Base-by-base conservation (phyloP, 2,888 invertebrate species). In the Leptopilina myrica region DNA sequence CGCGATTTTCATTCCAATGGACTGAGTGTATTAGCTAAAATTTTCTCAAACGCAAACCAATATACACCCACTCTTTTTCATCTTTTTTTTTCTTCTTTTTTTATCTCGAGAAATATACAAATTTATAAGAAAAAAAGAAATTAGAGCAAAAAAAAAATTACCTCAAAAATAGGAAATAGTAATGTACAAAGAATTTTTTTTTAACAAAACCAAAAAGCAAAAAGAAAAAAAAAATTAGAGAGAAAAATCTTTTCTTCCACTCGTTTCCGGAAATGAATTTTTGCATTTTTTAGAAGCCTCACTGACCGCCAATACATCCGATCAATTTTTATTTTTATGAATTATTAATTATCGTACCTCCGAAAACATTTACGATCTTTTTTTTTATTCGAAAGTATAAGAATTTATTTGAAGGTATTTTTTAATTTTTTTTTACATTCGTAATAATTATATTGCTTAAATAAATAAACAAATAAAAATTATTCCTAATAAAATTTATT, bases 1-100 rank as follows among this genome's bases (percentile, higher is more conserved):
- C 33, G 11, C 53, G 62, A 56, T 56, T 73, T 73, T 53, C 73
- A 73, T 73, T 73, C 53, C 53, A 7, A 49, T 56, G 53, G 5
- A 33, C 56, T 73, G 73, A 73, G 73, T 73, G 49, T 73, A 73
- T 73, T 73, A 33, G 53, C 56, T 53, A n/a, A 53, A 73, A 53
- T 73, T 73, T 73, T 73, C 73, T 73, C 53, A 53, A 46, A 46
- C 46, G 53, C 49, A 46, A 46, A 33, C 46, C 67, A 33, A 14
- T 49, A 7, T 26, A 73, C 73, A 56, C 73, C 73, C 73, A 73
- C 73, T 33, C 53, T 33, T 33, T 26, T 2, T 20, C 20, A 20
- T 20, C 20, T 20, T 43, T 43, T 43, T 8, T 43, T 12, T 49
- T 11, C 12, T 11, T 49, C 49, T 49, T 11, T 49, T 11, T 49